Evolutionary conservation across 2,113 vertebrate genomes (phyloP).

Genomic region (Raja brachyura): DNA sequence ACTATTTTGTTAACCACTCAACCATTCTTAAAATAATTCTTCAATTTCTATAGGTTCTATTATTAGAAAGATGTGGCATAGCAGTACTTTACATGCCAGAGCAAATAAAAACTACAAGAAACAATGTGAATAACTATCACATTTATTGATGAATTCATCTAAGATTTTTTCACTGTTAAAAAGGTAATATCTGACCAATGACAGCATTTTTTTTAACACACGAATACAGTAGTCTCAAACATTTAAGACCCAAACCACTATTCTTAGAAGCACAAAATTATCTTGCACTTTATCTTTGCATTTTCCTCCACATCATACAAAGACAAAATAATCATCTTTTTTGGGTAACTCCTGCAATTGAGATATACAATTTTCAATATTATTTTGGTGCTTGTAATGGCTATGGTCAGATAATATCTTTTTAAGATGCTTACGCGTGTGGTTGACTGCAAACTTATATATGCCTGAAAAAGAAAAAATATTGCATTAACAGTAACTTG

Average conservation of each 20-base stretch:
- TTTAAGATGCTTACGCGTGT: constrained; percentile 33
- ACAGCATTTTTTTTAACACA: background rate
- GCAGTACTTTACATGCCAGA: background rate
- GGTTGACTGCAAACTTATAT: constrained; percentile 37
- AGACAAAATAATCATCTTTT: background rate
- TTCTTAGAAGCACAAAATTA: background rate
- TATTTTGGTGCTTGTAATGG: background rate
- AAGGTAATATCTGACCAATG: constrained; percentile 36
- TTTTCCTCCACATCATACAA: background rate
- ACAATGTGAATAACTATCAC: constrained; percentile 35
- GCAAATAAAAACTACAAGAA: constrained; percentile 31
- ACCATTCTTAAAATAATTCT: background rate
- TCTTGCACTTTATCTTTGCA: background rate
- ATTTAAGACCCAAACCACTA: background rate
- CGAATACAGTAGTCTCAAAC: background rate
- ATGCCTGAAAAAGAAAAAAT: constrained; percentile 16
- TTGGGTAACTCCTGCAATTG: constrained; percentile 4
- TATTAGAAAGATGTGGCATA: constrained; percentile 15
- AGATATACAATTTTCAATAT: constrained; percentile 11
- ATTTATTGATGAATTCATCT: constrained; percentile 34
- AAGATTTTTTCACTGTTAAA: constrained; percentile 1
- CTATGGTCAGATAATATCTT: constrained; percentile 32
- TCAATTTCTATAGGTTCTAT: background rate
- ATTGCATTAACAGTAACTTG: constrained; percentile 35
- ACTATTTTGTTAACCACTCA: background rate